Evolutionary conservation across 2,797 vertebrate species (phyloP).

Genomic region (Ambastaia sidthimunki): DNA sequence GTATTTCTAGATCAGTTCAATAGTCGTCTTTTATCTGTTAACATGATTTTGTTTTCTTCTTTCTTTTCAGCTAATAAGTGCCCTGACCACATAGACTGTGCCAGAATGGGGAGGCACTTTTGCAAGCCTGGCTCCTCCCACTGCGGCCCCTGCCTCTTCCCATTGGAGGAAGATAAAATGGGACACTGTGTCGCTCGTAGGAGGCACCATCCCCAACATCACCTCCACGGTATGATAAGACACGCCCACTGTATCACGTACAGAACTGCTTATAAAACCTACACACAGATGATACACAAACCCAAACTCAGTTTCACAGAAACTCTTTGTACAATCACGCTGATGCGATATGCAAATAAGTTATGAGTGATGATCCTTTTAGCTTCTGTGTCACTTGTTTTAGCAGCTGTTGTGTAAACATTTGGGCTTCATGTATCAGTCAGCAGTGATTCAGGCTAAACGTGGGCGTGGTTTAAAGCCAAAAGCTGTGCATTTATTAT

Average conservation of each 20-base stretch:
- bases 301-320: neutral
- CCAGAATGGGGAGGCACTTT: conserved; percentile 73
- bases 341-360: neutral
- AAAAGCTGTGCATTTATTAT: conserved; percentile 33
- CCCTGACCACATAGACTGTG: conserved; percentile 80
- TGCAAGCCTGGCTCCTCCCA: conserved; percentile 72
- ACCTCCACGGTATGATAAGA: conserved; percentile 70
- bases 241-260: neutral
- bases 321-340: neutral
- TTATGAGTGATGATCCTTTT: neutral
- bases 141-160: conserved; percentile 82
- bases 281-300: neutral
- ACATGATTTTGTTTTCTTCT: conserved; percentile 26
- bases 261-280: neutral
- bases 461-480: neutral
- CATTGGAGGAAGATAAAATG: conserved; percentile 73
- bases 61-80: conserved; percentile 70
- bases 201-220: conserved; percentile 13
- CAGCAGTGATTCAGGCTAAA: neutral
- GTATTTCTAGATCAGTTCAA: too few species aligned
- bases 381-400: neutral
- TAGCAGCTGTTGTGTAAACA: conserved; percentile 10
- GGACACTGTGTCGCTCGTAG: conserved; percentile 72
- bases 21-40: neutral
- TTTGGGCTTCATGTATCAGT: neutral